Evolutionary conservation across 2,113 vertebrate species (phyloP).

Genomic region (Dasypus novemcinctus): DNA sequence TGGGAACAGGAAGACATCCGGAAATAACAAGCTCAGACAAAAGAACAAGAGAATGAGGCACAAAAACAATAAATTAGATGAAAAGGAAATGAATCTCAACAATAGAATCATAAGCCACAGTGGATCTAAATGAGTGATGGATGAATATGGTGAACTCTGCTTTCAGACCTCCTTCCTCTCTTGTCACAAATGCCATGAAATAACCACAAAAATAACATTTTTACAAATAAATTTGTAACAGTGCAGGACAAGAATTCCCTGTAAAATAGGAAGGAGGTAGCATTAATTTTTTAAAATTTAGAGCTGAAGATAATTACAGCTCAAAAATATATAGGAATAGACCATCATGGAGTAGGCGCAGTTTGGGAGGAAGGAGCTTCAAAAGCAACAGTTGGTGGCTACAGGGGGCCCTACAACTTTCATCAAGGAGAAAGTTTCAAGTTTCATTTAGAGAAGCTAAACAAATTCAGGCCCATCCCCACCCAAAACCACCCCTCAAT

Average conservation of each 20-base stretch:
- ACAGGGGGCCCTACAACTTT: not conserved
- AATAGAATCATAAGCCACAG: not conserved
- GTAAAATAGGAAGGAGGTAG: not conserved
- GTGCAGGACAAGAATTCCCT: not conserved
- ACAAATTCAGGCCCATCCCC: not conserved
- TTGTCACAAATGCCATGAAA: not conserved
- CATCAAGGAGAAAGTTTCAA: not conserved
- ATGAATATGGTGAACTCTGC: not conserved
- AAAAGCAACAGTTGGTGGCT: not conserved
- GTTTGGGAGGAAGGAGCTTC: not conserved
- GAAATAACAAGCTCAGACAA: not conserved
- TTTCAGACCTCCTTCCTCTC: not conserved
- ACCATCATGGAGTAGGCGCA: not conserved
- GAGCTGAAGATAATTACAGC: not conserved
- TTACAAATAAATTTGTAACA: conserved; percentile 33
- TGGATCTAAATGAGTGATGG: not conserved
- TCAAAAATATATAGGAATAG: not conserved
- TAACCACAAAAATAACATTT: not conserved
- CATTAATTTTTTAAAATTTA: conserved; percentile 28
- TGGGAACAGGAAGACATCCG: not conserved
- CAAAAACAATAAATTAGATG: not conserved
- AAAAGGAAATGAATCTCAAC: not conserved
- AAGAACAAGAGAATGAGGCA: not conserved
- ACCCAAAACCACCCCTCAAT: not conserved
- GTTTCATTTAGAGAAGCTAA: not conserved